A percentile compares a stretch with the other conserved stretches of the same genome.
phyloP scores from a whole-genome alignment of 2,888 invertebrate genomes.

The Iphiclides podalirius region DNA sequence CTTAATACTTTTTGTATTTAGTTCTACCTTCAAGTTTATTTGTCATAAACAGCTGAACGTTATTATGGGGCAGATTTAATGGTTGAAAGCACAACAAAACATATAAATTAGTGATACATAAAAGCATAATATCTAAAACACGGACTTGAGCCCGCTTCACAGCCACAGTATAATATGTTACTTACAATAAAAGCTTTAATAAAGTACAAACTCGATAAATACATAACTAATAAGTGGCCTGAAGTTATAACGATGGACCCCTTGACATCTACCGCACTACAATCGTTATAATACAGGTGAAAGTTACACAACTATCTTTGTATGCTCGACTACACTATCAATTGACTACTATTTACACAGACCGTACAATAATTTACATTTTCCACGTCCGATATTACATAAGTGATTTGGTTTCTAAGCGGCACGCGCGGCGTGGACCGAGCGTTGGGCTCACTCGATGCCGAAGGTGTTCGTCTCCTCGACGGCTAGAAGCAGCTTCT shows the following conservation, averaged over 20 bases:
- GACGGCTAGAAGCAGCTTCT: constrained; percentile 94
- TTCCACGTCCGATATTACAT: constrained; percentile 38
- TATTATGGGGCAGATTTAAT: not conserved
- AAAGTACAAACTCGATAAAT: constrained; percentile 60
- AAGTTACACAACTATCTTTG: constrained; percentile 51
- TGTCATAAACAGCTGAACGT: constrained; percentile 7
- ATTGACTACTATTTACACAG: constrained; percentile 67
- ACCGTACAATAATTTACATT: constrained; percentile 42
- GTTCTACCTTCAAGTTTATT: constrained; percentile 15
- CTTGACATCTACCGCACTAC: constrained; percentile 50
- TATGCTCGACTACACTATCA: constrained; percentile 50
- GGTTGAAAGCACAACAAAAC: constrained; percentile 36
- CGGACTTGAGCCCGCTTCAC: constrained; percentile 65
- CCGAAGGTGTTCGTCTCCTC: constrained; percentile 98
- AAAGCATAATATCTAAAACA: constrained; percentile 64
- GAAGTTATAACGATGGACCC: constrained; percentile 46
- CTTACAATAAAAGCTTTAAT: constrained; percentile 67
- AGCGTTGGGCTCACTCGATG: constrained; percentile 85
- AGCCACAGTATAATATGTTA: constrained; percentile 75
- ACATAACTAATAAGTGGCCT: constrained; percentile 47
- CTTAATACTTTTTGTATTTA: constrained; percentile 21
- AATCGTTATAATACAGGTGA: constrained; percentile 30
- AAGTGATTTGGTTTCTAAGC: not conserved
- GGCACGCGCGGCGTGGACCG: no score
- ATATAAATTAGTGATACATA: constrained; percentile 73